Percentiles rank a stretch among this genome's conserved stretches.
Conservation (phyloP, 2,113 vertebrate species). For the Gallinago jamesoni region DNA sequence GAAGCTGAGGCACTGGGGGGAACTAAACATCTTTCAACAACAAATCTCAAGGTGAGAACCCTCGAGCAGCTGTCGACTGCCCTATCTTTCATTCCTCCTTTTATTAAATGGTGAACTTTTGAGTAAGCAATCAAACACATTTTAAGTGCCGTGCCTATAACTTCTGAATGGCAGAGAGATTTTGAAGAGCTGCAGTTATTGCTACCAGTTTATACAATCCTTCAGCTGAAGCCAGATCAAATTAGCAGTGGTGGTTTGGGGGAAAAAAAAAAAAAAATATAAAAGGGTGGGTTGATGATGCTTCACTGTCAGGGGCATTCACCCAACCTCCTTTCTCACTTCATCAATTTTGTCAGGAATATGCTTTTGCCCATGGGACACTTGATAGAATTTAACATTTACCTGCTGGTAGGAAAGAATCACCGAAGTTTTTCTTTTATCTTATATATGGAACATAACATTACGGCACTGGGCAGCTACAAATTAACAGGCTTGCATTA, state of each 20-base stretch:
- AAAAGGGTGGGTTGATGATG: neutral
- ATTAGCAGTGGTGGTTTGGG: neutral
- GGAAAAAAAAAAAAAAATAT: rapidly evolving
- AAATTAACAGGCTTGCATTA: neutral
- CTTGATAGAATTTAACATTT: neutral
- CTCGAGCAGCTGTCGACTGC: neutral
- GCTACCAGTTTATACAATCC: neutral
- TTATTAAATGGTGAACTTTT: neutral
- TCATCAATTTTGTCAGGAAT: neutral
- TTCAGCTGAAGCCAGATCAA: neutral
- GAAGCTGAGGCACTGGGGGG: neutral
- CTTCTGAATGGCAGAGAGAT: neutral
- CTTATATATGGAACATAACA: neutral
- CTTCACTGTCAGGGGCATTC: neutral
- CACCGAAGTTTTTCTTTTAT: neutral
- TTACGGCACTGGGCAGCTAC: neutral
- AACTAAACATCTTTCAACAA: neutral
- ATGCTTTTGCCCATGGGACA: neutral
- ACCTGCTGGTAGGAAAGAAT: neutral
- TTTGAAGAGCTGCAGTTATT: neutral
- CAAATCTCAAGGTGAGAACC: neutral
- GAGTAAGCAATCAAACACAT: neutral
- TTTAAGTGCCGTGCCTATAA: neutral
- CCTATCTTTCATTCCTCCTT: neutral
- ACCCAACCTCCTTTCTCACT: neutral